These are phyloP conservation scores for Hippoglossus stenolepis DNA, from an alignment of 2,113 vertebrate genomes.

Conservation along the genomic window DNA sequence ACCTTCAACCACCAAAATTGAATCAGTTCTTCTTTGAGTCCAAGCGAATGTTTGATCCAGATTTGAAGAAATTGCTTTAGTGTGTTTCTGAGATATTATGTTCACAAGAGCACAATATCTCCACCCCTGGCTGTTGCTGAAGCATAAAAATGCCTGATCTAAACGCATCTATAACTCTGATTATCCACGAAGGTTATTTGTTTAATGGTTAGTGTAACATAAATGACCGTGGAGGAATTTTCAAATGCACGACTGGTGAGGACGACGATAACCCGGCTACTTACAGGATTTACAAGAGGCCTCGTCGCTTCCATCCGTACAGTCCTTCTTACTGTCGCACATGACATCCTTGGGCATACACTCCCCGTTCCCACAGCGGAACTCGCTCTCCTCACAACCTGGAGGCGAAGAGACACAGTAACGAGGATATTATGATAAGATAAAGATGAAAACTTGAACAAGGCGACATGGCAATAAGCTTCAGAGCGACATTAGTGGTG, in stretches of 20 bases:
- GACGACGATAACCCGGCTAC: conserved; percentile 23
- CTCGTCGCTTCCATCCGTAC: conserved; percentile 83
- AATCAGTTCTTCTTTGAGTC: too few species aligned
- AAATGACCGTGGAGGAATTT: conserved; percentile 9
- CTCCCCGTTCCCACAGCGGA: conserved; percentile 71
- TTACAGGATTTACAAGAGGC: conserved; percentile 75
- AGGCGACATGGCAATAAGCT: conserved; percentile 3
- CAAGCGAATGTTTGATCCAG: too few species aligned
- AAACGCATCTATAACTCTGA: too few species aligned
- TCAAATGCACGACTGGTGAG: background rate
- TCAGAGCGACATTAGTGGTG: conserved; percentile 29
- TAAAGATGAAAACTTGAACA: conserved; percentile 18
- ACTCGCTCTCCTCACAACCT: conserved; percentile 79
- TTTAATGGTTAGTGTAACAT: conserved; percentile 36
- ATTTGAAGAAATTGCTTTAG: too few species aligned
- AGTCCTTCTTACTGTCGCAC: conserved; percentile 79
- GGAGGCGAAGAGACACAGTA: conserved; percentile 2
- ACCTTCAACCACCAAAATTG: too few species aligned
- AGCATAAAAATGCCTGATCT: too few species aligned
- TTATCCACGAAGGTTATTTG: conserved; percentile 30
- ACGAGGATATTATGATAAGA: conserved; percentile 1
- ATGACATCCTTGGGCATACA: conserved; percentile 75
- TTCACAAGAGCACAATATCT: too few species aligned
- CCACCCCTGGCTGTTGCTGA: too few species aligned
- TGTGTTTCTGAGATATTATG: too few species aligned